Evolutionary conservation across 2,888 invertebrate genomes (phyloP).

Genomic region (Folsomia candida): DNA sequence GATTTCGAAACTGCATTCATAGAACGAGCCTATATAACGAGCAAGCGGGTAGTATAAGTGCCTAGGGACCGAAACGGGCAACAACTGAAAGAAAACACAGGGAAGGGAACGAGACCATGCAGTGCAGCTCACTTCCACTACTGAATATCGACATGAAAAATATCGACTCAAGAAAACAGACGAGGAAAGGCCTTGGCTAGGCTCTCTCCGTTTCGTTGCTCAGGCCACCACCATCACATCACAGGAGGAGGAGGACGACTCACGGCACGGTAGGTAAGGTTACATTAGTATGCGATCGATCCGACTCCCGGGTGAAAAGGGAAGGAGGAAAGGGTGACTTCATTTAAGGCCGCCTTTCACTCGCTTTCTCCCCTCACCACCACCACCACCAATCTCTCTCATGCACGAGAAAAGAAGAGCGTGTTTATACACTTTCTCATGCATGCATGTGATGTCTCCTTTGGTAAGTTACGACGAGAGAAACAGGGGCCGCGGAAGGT

Average conservation of each 20-base stretch:
- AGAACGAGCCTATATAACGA: not conserved
- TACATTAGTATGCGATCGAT: not conserved
- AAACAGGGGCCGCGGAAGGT: no score
- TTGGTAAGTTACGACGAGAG: no score
- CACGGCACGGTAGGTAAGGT: not conserved
- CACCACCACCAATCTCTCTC: not conserved
- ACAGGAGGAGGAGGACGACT: not conserved
- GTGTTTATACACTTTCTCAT: not conserved
- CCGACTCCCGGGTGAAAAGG: constrained; percentile 19
- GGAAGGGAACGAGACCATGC: not conserved
- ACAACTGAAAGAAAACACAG: not conserved
- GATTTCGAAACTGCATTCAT: constrained; percentile 1
- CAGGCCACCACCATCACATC: not conserved
- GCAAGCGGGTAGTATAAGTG: not conserved
- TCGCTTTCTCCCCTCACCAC: constrained; percentile 26
- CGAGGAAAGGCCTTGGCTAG: constrained; percentile 5
- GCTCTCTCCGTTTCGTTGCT: not conserved
- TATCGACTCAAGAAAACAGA: not conserved
- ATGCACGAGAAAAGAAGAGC: no score
- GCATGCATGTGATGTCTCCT: not conserved
- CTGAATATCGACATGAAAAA: constrained; percentile 6
- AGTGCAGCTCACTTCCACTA: not conserved
- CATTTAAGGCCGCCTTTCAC: constrained; percentile 51
- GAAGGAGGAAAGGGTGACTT: constrained; percentile 48
- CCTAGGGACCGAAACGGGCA: constrained; percentile 2